Evolutionary conservation across 1,140 invertebrate species (phyloP), one percentile per base, ranked within the genome.

Genomic region (Aradophagus sp.): DNA sequence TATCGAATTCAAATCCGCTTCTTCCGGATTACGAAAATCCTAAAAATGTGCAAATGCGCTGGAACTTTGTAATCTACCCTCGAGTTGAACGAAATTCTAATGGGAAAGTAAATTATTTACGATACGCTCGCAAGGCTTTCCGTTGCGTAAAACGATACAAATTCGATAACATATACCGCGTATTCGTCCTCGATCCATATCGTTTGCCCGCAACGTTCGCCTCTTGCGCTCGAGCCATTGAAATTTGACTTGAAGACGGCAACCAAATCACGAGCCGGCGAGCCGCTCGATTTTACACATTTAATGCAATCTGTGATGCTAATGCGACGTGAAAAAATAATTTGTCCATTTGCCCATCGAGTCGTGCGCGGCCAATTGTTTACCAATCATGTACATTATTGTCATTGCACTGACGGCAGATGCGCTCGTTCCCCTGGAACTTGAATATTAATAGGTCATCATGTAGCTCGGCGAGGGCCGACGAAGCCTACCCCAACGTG

Each of bases 381-480:
- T 66, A 38, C 53, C 53, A 59, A 66, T 66, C 62, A 52, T 42
- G 62, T 47, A 48, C 61, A 56, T 56, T 56, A 56, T 66, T 66
- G 50, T 66, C 61, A 65, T 16, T 48, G 61, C 35, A 65, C 48
- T 52, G 61, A 55, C 13, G 50, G 61, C 61, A 65, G 61, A 65
- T 65, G 61, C 61, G 61, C 35, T 48, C 42, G 61, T 31, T 48
- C 42, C 61, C 52, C 29, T 42, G 7, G 31, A 35, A 50, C 36
- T 66, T 66, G 62, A 56, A 66, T 66, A 66, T 66, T 66, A 66
- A 66, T 66, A 66, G 62, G 62, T 62, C 58, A 62, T 66, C 62
- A 56, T 29, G 44, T 11, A 48, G 41, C 20, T 8, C 27, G 42
- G 14, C 20, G 50, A 32, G 62, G 52, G 45, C 27, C 50, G 29